These are phyloP conservation scores for Pionites leucogaster DNA, from an alignment of 2,113 vertebrate species.

Conservation along the genomic window DNA sequence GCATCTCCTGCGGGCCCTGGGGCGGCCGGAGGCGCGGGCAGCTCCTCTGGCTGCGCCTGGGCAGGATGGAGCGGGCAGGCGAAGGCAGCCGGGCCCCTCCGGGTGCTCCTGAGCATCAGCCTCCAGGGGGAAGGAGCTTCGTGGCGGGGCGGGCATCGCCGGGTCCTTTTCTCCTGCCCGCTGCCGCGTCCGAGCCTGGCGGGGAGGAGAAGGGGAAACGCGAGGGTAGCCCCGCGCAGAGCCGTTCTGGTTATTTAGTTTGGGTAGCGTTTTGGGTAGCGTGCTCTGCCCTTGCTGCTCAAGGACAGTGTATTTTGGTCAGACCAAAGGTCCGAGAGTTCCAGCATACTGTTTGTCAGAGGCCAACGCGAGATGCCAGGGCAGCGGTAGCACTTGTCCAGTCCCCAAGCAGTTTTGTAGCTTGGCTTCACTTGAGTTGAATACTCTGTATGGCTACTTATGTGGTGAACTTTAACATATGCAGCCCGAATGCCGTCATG, in stretches of 20 bases:
- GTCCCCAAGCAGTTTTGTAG: neutral
- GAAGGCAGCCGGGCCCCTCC: neutral
- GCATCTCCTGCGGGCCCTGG: neutral
- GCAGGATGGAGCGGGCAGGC: neutral
- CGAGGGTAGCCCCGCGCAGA: fast-evolving
- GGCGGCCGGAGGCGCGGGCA: neutral
- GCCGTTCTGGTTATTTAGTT: neutral
- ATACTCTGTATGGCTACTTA: fast-evolving
- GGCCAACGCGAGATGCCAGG: fast-evolving
- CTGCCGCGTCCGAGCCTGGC: neutral
- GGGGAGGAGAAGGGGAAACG: fast-evolving
- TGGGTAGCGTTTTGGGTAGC: neutral
- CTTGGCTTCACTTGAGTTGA: neutral
- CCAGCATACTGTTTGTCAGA: neutral
- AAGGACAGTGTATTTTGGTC: neutral
- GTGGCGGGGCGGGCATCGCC: neutral
- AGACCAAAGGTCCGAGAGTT: fast-evolving
- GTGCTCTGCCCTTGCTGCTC: neutral
- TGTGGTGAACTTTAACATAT: neutral
- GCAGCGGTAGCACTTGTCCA: fast-evolving
- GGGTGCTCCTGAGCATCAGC: neutral
- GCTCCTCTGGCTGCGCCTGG: neutral
- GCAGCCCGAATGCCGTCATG: neutral
- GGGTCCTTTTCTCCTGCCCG: too few species aligned
- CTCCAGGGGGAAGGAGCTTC: neutral